Percentiles rank a stretch among this genome's conserved stretches.
Evolutionary conservation across 2,888 invertebrate genomes (phyloP).

Genomic region (Rhamnusium bicolor): DNA sequence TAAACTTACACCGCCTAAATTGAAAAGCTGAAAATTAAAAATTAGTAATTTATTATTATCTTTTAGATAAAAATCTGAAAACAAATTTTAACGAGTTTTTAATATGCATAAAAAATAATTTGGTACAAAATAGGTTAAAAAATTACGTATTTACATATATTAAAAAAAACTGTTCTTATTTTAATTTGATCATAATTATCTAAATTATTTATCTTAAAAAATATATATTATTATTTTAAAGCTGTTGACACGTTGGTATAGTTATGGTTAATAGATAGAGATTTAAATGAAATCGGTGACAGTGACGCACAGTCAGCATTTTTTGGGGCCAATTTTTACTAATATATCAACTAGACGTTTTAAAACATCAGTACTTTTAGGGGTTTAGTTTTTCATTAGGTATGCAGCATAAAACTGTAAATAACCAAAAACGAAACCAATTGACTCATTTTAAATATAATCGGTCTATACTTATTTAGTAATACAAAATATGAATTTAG

Average conservation of each 20-base stretch:
- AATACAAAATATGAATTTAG: too few species aligned
- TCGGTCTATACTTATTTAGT: too few species aligned
- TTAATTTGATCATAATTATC: constrained; percentile 2
- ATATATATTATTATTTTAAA: not conserved
- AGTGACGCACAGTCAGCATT: not conserved
- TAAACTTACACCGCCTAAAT: not conserved
- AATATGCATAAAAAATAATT: constrained; percentile 18
- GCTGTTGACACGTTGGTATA: not conserved
- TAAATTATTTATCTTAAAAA: constrained; percentile 4
- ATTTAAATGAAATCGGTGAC: not conserved
- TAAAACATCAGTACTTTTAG: too few species aligned
- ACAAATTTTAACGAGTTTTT: not conserved
- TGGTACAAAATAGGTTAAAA: not conserved
- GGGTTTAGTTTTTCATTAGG: too few species aligned
- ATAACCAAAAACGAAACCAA: too few species aligned
- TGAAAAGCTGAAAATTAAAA: not conserved
- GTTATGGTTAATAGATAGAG: too few species aligned
- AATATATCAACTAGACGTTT: too few species aligned
- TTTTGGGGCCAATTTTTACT: too few species aligned
- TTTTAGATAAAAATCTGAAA: constrained; percentile 10
- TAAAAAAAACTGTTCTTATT: not conserved
- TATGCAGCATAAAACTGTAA: too few species aligned
- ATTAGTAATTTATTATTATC: not conserved
- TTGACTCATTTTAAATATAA: too few species aligned
- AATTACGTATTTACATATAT: not conserved